Evolutionary conservation across 2,797 vertebrate genomes (phyloP), one percentile per base, ranked within the genome.

Genomic region (Moxostoma hubbsi): DNA sequence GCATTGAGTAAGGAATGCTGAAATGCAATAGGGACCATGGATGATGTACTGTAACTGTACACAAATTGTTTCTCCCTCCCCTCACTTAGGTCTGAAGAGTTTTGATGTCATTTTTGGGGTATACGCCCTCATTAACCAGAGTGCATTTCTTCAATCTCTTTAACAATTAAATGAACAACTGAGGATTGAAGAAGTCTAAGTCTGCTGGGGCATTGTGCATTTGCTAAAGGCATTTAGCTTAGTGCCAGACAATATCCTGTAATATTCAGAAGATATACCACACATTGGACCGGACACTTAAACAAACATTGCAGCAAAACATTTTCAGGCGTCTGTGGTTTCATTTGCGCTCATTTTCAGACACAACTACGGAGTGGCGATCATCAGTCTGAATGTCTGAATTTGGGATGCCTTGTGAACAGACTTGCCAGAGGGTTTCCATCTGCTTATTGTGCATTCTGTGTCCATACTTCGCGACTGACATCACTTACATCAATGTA

Each of bases 381-480:
- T 63, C 51, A 59, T 79, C 67, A 76, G 54, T 70, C 9, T 15
- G 68, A 68, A 15, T 47, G 16, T 15, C 54, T 0, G 45, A 51
- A 46, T 75, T 62, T 15, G 55, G 10, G 18, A 79, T 70, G 64
- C 55, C 5, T 51, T 82, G 59, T 18, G 67, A 12, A 72, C 7
- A 6, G 65, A 68, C 16, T 63, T 58, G 75, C 82, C 82, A 45
- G 75, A 75, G 79, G 82, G 78, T 74, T 74, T 79, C 63, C 71
- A 70, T 73, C 72, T 74, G 49, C 16, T 59, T 64, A 77, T 46
- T 73, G 7, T 76, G 66, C 49, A 50, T 49, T 75, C 50, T 9
- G 10, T 61, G 51, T 83, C 63, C 79, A 74, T 83, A 61, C 54
- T 82, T 77, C 10, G 67, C 43, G 50, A 51, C 58, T 83, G 68